Evolutionary conservation across 1,140 invertebrate genomes (phyloP).

Genomic region (Caenorhabditis elegans): DNA sequence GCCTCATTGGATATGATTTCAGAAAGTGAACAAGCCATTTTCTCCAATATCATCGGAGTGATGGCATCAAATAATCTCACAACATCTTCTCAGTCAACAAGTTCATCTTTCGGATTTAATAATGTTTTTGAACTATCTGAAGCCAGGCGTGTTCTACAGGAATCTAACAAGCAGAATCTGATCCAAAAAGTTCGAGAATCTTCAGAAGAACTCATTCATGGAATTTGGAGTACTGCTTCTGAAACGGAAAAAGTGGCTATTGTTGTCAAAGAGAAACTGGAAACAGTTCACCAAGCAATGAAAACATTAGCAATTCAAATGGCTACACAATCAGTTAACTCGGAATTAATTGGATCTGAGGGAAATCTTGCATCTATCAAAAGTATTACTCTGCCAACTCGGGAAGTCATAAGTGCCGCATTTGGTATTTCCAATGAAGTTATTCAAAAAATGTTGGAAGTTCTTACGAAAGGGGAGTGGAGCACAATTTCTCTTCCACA

Average conservation of each 20-base stretch:
- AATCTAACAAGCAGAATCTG: not conserved
- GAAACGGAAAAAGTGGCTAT: not conserved
- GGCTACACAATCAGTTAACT: not conserved
- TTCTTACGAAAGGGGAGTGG: not conserved
- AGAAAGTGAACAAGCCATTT: not conserved
- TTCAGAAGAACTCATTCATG: not conserved
- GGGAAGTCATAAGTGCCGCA: not conserved
- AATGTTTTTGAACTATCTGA: not conserved
- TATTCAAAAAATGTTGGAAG: not conserved
- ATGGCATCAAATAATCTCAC: not conserved
- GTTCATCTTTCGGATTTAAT: not conserved
- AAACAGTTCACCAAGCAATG: not conserved
- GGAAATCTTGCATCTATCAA: not conserved
- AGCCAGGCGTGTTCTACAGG: not conserved
- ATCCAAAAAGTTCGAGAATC: not conserved
- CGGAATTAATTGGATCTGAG: not conserved
- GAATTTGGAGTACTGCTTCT: conserved; percentile 8
- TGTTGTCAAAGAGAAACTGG: conserved; percentile 3
- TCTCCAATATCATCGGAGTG: not conserved
- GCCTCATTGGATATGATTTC: not conserved
- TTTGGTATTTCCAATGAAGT: not conserved
- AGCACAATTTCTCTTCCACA: not conserved
- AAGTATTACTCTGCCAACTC: not conserved
- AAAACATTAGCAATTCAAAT: not conserved
- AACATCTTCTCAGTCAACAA: not conserved